A percentile compares a stretch with the other conserved stretches of the same genome.
Conservation (phyloP, 2,113 vertebrate species). For the Gila orcuttii region DNA sequence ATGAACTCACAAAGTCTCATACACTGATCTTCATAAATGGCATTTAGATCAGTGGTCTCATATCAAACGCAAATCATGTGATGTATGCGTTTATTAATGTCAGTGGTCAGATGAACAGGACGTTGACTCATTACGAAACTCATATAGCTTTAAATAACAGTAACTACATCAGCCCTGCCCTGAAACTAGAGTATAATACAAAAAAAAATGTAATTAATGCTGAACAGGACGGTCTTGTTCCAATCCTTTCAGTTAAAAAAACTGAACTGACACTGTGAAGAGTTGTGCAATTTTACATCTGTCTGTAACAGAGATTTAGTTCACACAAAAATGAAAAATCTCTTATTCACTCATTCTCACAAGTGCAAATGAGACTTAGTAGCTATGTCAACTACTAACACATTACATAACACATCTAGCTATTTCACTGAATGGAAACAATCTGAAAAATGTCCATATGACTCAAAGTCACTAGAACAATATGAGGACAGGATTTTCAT, state of each 20-base stretch:
- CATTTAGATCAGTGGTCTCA: background rate
- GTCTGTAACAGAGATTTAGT: too few species aligned
- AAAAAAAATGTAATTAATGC: background rate
- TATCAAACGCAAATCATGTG: background rate
- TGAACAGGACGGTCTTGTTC: slow-evolving; percentile 25
- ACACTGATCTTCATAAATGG: too few species aligned
- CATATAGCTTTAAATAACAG: background rate
- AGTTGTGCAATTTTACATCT: background rate
- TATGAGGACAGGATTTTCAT: background rate
- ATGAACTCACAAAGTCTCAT: background rate
- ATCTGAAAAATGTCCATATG: too few species aligned
- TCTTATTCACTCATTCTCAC: too few species aligned
- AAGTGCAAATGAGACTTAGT: too few species aligned
- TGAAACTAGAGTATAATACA: slow-evolving; percentile 9
- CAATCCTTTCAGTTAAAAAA: background rate
- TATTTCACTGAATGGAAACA: too few species aligned
- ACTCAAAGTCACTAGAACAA: background rate
- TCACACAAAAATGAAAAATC: background rate
- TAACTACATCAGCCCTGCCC: slow-evolving; percentile 15
- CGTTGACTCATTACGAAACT: background rate
- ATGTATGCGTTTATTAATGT: background rate
- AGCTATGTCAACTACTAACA: too few species aligned
- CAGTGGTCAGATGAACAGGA: slow-evolving; percentile 15
- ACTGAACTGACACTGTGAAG: background rate
- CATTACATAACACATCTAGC: too few species aligned